phyloP scores from a whole-genome alignment of 2,797 vertebrate genomes.

The Podarcis siculus region DNA sequence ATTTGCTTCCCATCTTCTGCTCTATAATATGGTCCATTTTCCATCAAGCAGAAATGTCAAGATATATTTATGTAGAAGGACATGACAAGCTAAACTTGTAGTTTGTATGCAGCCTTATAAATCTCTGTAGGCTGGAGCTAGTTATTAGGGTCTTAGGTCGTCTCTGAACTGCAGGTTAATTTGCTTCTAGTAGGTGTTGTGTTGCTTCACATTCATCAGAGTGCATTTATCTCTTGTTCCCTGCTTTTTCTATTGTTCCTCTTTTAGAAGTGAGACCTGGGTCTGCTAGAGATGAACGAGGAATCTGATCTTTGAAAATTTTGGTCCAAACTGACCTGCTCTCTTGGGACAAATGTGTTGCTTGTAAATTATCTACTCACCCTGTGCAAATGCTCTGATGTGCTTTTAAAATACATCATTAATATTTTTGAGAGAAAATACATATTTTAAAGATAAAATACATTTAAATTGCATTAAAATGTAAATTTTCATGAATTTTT shows the following conservation, averaged over 20 bases:
- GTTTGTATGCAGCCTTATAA: conserved; percentile 15
- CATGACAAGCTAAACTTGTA: conserved; percentile 1
- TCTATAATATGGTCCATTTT: conserved; percentile 16
- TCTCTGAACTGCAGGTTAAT: conserved; percentile 14
- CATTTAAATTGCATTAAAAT: too few species aligned
- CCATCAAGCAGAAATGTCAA: conserved; percentile 32
- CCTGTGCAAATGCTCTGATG: too few species aligned
- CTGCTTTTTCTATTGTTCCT: not conserved
- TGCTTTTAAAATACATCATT: too few species aligned
- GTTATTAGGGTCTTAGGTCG: not conserved
- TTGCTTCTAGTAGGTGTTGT: not conserved
- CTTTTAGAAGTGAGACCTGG: not conserved
- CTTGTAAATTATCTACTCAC: too few species aligned
- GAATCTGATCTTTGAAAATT: not conserved
- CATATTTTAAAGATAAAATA: too few species aligned
- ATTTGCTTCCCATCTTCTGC: conserved; percentile 1
- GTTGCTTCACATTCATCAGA: not conserved
- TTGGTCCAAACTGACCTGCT: not conserved
- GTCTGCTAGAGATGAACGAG: not conserved
- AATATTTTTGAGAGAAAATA: not conserved
- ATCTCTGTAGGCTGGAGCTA: not conserved
- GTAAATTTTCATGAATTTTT: not conserved
- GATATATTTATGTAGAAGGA: conserved; percentile 9
- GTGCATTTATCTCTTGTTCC: not conserved
- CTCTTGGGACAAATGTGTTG: not conserved